phyloP scores from a whole-genome alignment of 2,888 invertebrate species.

The Acleris emargana region DNA sequence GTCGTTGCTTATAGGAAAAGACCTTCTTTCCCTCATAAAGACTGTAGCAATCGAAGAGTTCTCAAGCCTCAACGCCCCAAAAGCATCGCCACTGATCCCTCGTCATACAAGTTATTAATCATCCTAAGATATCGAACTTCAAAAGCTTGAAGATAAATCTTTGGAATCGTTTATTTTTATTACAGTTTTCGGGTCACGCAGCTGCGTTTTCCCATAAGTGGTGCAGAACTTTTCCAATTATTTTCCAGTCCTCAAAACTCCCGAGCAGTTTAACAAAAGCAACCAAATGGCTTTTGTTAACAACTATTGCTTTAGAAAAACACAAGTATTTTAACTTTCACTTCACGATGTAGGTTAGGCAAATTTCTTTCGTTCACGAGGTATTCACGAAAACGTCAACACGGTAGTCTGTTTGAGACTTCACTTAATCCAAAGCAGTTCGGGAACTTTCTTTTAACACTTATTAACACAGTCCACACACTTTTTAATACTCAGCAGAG shows the following conservation, averaged over 20 bases:
- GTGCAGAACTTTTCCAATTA: conserved; percentile 72
- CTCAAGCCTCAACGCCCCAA: conserved; percentile 58
- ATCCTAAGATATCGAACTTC: conserved; percentile 68
- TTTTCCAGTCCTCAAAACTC: conserved; percentile 54
- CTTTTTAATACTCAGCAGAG: conserved; percentile 21
- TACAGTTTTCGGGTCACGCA: conserved; percentile 71
- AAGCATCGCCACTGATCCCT: conserved; percentile 60
- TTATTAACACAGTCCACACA: conserved; percentile 44
- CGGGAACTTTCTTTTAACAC: conserved; percentile 46
- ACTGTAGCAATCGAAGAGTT: conserved; percentile 43
- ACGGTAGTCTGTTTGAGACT: conserved; percentile 43
- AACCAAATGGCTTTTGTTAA: conserved; percentile 52
- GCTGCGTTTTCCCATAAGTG: conserved; percentile 69
- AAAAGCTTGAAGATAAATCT: conserved; percentile 65
- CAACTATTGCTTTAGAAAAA: conserved; percentile 56
- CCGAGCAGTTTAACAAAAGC: conserved; percentile 46
- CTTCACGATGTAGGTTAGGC: conserved; percentile 72
- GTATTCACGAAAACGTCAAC: conserved; percentile 61
- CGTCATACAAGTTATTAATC: conserved; percentile 69
- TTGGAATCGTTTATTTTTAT: conserved; percentile 74
- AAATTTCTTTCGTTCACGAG: conserved; percentile 55
- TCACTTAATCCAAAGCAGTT: conserved; percentile 47
- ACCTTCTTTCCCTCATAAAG: conserved; percentile 82
- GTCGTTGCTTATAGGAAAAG: conserved; percentile 80
- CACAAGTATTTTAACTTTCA: conserved; percentile 73